Evolutionary conservation across 2,113 vertebrate species (phyloP).

Genomic region (Callospermophilus lateralis): DNA sequence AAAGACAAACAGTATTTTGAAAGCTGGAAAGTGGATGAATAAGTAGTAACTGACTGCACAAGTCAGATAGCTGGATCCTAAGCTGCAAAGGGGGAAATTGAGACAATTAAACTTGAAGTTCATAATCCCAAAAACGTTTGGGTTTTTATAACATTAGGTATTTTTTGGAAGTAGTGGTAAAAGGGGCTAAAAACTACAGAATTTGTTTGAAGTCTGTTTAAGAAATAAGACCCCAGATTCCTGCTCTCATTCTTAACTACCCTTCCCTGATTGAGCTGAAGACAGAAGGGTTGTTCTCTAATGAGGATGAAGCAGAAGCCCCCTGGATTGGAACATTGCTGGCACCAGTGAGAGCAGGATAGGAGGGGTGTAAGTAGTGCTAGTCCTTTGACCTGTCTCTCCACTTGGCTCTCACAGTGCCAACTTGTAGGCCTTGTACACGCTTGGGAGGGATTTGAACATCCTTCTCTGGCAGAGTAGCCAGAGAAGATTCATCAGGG

Average conservation of each 20-base stretch:
- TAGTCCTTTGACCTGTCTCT: background rate
- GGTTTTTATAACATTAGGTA: background rate
- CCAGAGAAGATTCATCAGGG: background rate
- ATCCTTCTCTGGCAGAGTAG: background rate
- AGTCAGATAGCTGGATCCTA: background rate
- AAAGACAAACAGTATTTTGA: background rate
- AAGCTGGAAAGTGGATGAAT: background rate
- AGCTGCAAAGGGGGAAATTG: background rate
- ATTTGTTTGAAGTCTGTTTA: constrained; percentile 9
- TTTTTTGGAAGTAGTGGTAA: background rate
- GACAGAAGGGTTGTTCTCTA: background rate
- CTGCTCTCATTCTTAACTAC: background rate
- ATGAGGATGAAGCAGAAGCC: background rate
- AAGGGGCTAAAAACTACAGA: constrained; percentile 18
- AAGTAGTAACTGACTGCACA: background rate
- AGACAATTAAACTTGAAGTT: background rate
- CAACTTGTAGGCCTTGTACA: background rate
- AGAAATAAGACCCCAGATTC: background rate
- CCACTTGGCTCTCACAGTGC: background rate
- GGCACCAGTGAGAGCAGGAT: background rate
- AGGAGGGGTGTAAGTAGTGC: background rate
- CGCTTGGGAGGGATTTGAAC: background rate
- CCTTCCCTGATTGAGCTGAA: background rate
- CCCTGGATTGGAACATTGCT: background rate
- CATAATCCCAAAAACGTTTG: background rate